Evolutionary conservation across 2,888 invertebrate genomes (phyloP), one percentile per base, ranked within the genome.

Genomic region (Acrocyrtus sp.): DNA sequence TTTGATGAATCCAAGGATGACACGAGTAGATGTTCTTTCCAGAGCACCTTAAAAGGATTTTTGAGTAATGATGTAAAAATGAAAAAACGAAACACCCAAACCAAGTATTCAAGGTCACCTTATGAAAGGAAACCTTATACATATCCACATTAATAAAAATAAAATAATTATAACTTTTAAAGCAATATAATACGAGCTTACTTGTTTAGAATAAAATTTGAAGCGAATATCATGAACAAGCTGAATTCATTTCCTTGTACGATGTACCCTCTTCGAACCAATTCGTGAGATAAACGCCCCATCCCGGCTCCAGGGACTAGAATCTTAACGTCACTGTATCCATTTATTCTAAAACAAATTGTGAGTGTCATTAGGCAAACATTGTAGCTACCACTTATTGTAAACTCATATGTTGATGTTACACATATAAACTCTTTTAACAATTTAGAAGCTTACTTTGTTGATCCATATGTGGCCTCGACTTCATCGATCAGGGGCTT

Each of bases 201-300:
- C 86, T 91, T 89, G 86, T 99, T 99, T 50, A 99, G 87, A 68
- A 99, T 91, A 84, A 96, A 98, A 86, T 96, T 95, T 50, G 98
- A 96, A 0, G 96, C 94, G 81, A 98, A 93, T 56, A 99, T 86
- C 98, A 99, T 99, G 84, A 96, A 98, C 43, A 98, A 88, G 27
- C 96, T 96, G 86, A 96, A 98, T 86, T 99, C 99, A 84, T 99
- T 99, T 77, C 98, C 99, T 85, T 98, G 95, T 82, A 97, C 98
- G 10, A 89, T 88, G 86, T 92, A 99, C 0, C 98, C 98, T 19
- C 90, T 87, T 67, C 89, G 89, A 0, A 98, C 96, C 29, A 99
- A 89, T 87, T 99, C 98, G 87, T 92, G 97, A 0, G 96, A 94
- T 1, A 99, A 87, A 70, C 99, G 87, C 0, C 97, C 98, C 4